Base-by-base conservation (phyloP, 2,113 vertebrate species). In the Corythoichthys haematopterus region DNA sequence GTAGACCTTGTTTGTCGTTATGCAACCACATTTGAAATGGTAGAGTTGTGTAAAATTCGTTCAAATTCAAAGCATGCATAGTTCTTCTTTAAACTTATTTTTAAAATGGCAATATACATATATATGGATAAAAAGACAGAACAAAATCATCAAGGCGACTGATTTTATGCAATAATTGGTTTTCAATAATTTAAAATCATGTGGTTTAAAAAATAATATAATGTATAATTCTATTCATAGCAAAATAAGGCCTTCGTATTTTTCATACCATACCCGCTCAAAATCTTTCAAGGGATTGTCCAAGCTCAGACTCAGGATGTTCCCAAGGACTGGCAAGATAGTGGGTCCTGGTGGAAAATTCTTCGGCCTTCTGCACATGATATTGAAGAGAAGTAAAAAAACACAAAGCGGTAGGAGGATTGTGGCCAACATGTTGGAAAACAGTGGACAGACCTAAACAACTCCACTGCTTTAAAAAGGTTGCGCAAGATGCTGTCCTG, bases 321-420 rank as follows among this genome's bases (percentile, higher is more conserved):
- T 92, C 16, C 91, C 90, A 40, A 92, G 64, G 38, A 92, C 1
- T 0, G 90, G 91, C 13, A 90, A 10, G 0, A 63, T 14, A 0
- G 52, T 28, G 4, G 91, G 90, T 47, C 91, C 90, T 0, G 91
- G 90, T 6, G 91, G 91, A 51, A 92, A 90, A 84, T 90, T 91
- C 72, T 85, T 80, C 60, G 84, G 84, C 58, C 84, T 87, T 70
- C 78, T 81, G 77, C 0, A 71, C 85, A 70, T 78, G 55, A 77
- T 2, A 61, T 45, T 72, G 66, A 87, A 6, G 33, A 85, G 35
- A 38, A 91, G 2, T 28, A 87, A 69, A 67, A 76, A 69, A 20
- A 90, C 0, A 3, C 76, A 77, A 43, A 88, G 12, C 15, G 65
- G 79, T 1, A 91, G 75, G 28, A 90, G 13, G 5, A 85, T 1